A percentile compares a stretch with the other conserved stretches of the same genome.
Evolutionary conservation across 2,113 vertebrate genomes (phyloP).

Genomic region (Micronisus gabar): DNA sequence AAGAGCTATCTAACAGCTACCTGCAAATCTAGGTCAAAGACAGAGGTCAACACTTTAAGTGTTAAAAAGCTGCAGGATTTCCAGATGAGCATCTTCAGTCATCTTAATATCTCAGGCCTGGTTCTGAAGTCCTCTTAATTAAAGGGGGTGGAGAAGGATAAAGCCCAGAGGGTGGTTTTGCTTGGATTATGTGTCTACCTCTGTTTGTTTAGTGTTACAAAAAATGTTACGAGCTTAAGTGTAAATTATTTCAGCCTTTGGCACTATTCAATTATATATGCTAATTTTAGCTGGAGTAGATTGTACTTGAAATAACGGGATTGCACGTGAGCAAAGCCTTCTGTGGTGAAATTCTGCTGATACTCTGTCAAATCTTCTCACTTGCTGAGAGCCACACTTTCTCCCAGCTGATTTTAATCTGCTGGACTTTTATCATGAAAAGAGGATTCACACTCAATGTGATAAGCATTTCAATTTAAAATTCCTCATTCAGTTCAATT

Average conservation of each 20-base stretch:
- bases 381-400: not conserved
- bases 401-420: not conserved
- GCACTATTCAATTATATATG: slow-evolving; percentile 34
- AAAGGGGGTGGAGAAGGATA: not conserved
- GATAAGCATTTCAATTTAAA: not conserved
- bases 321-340: not conserved
- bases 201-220: slow-evolving; percentile 16
- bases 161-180: not conserved
- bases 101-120: not conserved
- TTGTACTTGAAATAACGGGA: not conserved
- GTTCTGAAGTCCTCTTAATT: not conserved
- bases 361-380: not conserved
- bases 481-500: not conserved
- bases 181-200: not conserved
- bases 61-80: not conserved
- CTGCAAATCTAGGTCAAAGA: not conserved
- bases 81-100: not conserved
- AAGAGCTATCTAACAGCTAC: not conserved
- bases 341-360: not conserved
- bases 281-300: slow-evolving; percentile 15
- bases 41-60: not conserved
- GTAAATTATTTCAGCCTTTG: slow-evolving; percentile 48
- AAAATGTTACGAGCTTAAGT: not conserved
- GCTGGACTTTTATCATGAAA: not conserved
- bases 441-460: not conserved